Evolutionary conservation across 2,113 vertebrate genomes (phyloP).

Genomic region (Pholis gunnellus): DNA sequence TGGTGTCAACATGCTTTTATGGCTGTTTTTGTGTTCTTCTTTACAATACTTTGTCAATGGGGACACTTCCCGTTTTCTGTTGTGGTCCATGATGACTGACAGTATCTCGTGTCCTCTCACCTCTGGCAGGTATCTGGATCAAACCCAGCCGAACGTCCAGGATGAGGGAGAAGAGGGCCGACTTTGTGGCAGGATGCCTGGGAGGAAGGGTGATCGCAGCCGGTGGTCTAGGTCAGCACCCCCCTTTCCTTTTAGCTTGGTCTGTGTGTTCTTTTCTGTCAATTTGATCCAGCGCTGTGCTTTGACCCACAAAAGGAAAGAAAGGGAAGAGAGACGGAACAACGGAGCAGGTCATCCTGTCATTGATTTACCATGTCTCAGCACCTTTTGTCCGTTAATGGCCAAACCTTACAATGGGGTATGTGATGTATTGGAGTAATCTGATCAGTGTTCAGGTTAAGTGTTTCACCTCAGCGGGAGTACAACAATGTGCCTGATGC

Average conservation of each 20-base stretch:
- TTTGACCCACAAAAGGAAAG: neutral
- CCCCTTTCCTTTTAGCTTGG: neutral
- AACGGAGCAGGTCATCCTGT: neutral
- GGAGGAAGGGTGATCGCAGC: slow-evolving; percentile 91
- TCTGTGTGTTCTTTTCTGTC: neutral
- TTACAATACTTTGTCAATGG: neutral
- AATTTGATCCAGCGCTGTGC: neutral
- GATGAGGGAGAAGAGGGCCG: slow-evolving; percentile 97
- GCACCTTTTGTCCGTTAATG: neutral
- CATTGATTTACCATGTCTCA: neutral
- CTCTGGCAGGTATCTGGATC: slow-evolving; percentile 88
- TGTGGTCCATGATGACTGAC: slow-evolving; percentile 15
- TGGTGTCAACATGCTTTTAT: no score
- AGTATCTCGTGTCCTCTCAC: slow-evolving; percentile 7
- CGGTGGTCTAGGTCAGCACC: slow-evolving; percentile 91
- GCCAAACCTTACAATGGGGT: neutral
- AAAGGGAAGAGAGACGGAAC: neutral
- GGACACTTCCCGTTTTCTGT: neutral
- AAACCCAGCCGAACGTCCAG: slow-evolving; percentile 89
- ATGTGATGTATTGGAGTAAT: neutral
- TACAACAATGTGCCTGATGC: neutral
- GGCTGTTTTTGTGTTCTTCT: neutral
- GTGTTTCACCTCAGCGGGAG: neutral
- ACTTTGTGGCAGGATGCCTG: slow-evolving; percentile 93
- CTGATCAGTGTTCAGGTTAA: neutral